phyloP scores from a whole-genome alignment of 2,888 invertebrate species.

The Serripes groenlandicus region DNA sequence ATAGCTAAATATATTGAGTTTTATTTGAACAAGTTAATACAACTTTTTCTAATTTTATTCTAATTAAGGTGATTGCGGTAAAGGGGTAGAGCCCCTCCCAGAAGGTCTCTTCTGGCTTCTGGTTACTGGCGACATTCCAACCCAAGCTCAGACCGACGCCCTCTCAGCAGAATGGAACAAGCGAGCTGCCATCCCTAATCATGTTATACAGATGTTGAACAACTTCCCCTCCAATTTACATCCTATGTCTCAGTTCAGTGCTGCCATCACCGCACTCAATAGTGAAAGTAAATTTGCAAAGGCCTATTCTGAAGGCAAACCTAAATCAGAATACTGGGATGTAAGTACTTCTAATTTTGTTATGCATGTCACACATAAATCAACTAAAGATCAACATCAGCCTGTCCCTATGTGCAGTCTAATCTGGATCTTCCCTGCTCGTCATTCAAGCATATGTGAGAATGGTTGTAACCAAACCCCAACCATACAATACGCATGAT shows the following conservation, averaged over 20 bases:
- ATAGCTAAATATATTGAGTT: too few species aligned
- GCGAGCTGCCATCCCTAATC: constrained; percentile 95
- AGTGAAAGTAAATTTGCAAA: constrained; percentile 96
- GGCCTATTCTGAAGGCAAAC: constrained; percentile 95
- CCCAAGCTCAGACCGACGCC: constrained; percentile 90
- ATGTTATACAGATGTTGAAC: constrained; percentile 97
- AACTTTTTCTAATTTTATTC: too few species aligned
- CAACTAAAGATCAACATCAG: too few species aligned
- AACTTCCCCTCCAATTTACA: constrained; percentile 95
- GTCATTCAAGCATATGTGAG: neutral
- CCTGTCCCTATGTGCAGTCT: too few species aligned
- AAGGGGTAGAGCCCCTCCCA: constrained; percentile 95
- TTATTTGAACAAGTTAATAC: too few species aligned
- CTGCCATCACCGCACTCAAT: constrained; percentile 96
- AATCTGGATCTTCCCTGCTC: too few species aligned
- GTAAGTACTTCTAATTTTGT: constrained; percentile 80
- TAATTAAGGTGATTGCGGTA: too few species aligned
- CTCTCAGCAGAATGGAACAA: constrained; percentile 92
- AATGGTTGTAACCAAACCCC: neutral
- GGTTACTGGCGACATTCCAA: constrained; percentile 95
- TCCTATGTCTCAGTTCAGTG: constrained; percentile 97
- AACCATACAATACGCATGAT: too few species aligned
- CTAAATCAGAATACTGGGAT: constrained; percentile 97
- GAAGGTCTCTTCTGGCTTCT: constrained; percentile 98
- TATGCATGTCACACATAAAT: too few species aligned